Evolutionary conservation across 2,113 vertebrate species (phyloP).

Genomic region (Thomomys bottae): DNA sequence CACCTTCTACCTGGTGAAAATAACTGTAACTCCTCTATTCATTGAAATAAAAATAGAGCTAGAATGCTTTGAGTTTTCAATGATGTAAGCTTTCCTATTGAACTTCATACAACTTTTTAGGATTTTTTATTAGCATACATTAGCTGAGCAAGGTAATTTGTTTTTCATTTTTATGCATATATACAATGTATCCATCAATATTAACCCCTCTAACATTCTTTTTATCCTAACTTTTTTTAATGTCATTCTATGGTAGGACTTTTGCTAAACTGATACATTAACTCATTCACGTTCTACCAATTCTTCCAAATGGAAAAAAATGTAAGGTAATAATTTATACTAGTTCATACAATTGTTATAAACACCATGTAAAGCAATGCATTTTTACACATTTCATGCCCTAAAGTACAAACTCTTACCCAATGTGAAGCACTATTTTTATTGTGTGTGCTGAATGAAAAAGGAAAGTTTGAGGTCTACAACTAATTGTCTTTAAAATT

Average conservation of each 20-base stretch:
- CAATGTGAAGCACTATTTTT: slow-evolving; percentile 60
- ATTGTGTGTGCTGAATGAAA: slow-evolving; percentile 51
- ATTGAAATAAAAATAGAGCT: no score
- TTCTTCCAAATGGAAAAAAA: slow-evolving; percentile 29
- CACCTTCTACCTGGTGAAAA: no score
- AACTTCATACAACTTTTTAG: background rate
- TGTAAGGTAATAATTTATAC: slow-evolving; percentile 6
- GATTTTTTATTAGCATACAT: no score
- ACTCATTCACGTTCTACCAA: slow-evolving; percentile 27
- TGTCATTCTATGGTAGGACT: background rate
- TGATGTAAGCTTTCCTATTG: background rate
- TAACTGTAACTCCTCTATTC: no score
- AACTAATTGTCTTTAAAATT: slow-evolving; percentile 70
- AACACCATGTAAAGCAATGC: slow-evolving; percentile 51
- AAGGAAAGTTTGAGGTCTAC: slow-evolving; percentile 62
- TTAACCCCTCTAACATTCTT: no score
- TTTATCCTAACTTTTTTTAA: background rate
- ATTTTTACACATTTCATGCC: slow-evolving; percentile 50
- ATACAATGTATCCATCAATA: no score
- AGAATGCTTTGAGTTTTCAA: background rate
- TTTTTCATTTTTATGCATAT: no score
- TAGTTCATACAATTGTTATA: slow-evolving; percentile 34
- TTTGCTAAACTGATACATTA: background rate
- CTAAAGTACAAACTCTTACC: slow-evolving; percentile 45
- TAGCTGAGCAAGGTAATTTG: no score